A percentile compares a stretch with the other conserved stretches of the same genome.
These are phyloP conservation scores for Champsocephalus esox DNA, from an alignment of 2,797 vertebrate species.

Conservation along the genomic window DNA sequence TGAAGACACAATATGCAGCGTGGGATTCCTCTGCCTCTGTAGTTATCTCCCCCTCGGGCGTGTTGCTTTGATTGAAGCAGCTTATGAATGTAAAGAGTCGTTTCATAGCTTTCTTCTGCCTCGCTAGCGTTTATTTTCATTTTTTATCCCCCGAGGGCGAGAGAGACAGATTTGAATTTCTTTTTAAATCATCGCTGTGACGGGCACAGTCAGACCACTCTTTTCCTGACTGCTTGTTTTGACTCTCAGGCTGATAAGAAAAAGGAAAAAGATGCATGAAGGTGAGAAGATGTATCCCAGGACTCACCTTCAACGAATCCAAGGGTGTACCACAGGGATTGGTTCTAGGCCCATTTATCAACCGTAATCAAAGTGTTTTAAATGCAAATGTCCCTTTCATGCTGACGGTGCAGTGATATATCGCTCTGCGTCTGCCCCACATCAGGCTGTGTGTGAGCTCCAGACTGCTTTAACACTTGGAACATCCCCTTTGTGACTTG, in stretches of 20 bases:
- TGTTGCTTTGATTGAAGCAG: conserved; percentile 51
- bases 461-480: too few species aligned
- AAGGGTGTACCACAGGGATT: too few species aligned
- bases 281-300: too few species aligned
- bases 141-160: neutral
- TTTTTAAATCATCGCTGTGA: conserved; percentile 16
- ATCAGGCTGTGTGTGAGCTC: too few species aligned
- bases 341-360: too few species aligned
- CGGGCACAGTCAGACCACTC: neutral
- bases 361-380: too few species aligned
- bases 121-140: neutral
- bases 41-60: conserved; percentile 25
- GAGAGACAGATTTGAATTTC: conserved; percentile 8
- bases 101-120: conserved; percentile 22
- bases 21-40: conserved; percentile 24
- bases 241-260: neutral
- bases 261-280: neutral
- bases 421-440: too few species aligned
- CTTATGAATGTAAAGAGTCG: conserved; percentile 18
- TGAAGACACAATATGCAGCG: conserved; percentile 33
- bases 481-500: too few species aligned
- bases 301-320: too few species aligned
- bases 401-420: too few species aligned
- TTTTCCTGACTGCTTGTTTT: neutral
- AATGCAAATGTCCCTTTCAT: too few species aligned